Conservation (phyloP, 2,888 invertebrate species). For the Chironomus riparius region DNA sequence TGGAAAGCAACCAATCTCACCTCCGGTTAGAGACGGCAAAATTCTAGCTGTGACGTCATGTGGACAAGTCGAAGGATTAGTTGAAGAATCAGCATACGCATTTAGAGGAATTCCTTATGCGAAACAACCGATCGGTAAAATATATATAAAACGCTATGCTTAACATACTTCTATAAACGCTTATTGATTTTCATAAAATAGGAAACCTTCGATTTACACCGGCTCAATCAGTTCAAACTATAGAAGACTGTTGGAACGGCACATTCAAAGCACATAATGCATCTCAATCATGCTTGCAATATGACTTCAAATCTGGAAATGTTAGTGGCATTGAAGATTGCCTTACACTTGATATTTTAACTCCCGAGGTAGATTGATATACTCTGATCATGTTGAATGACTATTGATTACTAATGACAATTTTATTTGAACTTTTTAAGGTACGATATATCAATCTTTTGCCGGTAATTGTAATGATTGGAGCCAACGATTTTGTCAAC, state of each 20-base stretch:
- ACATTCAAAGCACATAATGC: conserved; percentile 59
- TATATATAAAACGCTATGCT: neutral
- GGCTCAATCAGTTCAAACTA: conserved; percentile 54
- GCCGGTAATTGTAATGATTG: conserved; percentile 74
- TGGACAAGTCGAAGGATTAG: conserved; percentile 66
- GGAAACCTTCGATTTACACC: conserved; percentile 59
- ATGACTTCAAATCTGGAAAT: conserved; percentile 41
- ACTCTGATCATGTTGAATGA: neutral
- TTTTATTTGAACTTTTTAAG: conserved; percentile 36
- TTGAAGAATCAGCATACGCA: conserved; percentile 68
- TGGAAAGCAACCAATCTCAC: conserved; percentile 46
- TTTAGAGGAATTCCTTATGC: conserved; percentile 80
- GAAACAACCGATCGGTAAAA: conserved; percentile 50
- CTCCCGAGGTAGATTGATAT: conserved; percentile 46
- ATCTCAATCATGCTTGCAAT: conserved; percentile 59
- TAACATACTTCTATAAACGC: neutral
- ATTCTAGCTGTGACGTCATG: conserved; percentile 66
- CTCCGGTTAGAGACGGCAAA: conserved; percentile 61
- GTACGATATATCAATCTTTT: conserved; percentile 68
- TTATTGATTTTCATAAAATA: neutral
- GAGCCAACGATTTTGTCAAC: conserved; percentile 68
- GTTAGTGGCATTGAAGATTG: conserved; percentile 71
- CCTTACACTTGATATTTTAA: conserved; percentile 70
- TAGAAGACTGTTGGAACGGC: conserved; percentile 72
- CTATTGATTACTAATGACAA: too few species aligned